phyloP scores from a whole-genome alignment of 2,797 vertebrate genomes.

The Zenarchopterus dispar region DNA sequence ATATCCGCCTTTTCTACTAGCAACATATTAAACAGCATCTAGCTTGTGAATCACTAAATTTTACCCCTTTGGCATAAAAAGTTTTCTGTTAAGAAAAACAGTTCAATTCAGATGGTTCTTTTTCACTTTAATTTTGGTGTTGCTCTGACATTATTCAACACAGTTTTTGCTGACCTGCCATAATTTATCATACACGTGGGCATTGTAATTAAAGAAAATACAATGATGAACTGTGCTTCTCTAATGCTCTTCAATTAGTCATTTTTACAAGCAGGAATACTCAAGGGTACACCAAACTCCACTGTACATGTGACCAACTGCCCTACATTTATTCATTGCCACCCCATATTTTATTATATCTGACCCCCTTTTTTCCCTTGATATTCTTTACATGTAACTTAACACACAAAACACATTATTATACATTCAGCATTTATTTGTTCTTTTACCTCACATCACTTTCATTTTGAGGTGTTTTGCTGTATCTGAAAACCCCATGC shows the following conservation, averaged over 20 bases:
- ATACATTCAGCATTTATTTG: neutral
- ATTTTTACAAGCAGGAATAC: conserved; percentile 43
- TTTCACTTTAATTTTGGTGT: no score
- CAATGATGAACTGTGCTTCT: conserved; percentile 61
- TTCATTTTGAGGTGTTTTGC: neutral
- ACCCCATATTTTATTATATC: no score
- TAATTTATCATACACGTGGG: conserved; percentile 39
- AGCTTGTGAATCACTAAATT: no score
- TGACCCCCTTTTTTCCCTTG: no score
- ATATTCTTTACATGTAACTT: neutral
- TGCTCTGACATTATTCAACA: conserved; percentile 18
- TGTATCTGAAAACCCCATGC: neutral
- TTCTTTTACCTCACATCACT: neutral
- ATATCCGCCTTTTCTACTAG: no score
- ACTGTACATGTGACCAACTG: conserved; percentile 55
- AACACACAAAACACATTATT: neutral
- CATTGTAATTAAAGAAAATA: conserved; percentile 63
- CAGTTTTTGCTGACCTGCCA: conserved; percentile 3
- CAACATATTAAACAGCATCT: no score
- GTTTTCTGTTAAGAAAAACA: no score
- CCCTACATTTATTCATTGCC: conserved; percentile 56
- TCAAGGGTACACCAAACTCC: conserved; percentile 37
- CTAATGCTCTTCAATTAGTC: conserved; percentile 67
- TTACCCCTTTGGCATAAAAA: no score
- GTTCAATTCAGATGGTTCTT: no score